A percentile compares a stretch with the other conserved stretches of the same genome.
These are phyloP conservation scores for Pogoniulus pusillus DNA, from an alignment of 2,797 vertebrate genomes.

Conservation along the genomic window DNA sequence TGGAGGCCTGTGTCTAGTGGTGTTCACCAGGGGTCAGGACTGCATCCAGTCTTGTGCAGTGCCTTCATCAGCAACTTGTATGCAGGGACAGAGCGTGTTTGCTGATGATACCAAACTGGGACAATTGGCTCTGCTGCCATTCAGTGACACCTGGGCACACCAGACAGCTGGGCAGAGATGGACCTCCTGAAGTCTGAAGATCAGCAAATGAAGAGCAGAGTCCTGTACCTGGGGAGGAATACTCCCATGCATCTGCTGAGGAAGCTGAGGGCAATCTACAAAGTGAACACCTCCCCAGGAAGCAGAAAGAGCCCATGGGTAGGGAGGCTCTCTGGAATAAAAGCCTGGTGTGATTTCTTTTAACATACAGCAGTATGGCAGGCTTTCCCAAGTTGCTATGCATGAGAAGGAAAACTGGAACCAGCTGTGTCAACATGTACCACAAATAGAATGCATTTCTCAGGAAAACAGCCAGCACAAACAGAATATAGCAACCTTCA, in stretches of 20 bases:
- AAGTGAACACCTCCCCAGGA: neutral
- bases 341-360: neutral
- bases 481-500: neutral
- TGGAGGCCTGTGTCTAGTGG: too few relatives aligned
- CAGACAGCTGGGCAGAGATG: too few relatives aligned
- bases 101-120: too few relatives aligned
- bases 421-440: constrained; percentile 17
- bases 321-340: neutral
- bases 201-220: too few relatives aligned
- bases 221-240: too few relatives aligned
- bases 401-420: constrained; percentile 38
- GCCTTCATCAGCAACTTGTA: too few relatives aligned
- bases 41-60: too few relatives aligned
- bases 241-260: neutral
- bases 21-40: too few relatives aligned
- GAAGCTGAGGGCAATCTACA: neutral
- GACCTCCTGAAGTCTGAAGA: too few relatives aligned
- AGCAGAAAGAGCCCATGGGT: neutral
- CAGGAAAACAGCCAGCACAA: constrained; percentile 32
- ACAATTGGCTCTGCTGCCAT: too few relatives aligned
- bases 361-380: neutral
- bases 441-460: constrained; percentile 16
- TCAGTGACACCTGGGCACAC: too few relatives aligned
- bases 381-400: neutral
- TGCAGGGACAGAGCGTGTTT: too few relatives aligned